These are phyloP conservation scores for Gadus macrocephalus DNA, from an alignment of 2,113 vertebrate species.

Conservation along the genomic window DNA sequence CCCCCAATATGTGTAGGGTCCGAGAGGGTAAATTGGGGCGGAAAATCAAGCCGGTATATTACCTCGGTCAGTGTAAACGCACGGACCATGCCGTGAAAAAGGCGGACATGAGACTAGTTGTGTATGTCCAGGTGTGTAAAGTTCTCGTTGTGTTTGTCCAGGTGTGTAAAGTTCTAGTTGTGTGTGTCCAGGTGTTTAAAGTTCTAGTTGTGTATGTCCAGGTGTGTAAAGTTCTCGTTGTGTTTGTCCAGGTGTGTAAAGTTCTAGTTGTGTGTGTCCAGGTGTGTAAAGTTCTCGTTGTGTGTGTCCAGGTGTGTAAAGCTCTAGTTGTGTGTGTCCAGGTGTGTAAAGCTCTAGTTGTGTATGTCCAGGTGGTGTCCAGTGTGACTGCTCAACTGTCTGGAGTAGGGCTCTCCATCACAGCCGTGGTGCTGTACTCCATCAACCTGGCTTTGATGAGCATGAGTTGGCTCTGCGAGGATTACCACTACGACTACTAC, in stretches of 20 bases:
- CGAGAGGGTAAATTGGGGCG: too few relatives aligned
- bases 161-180: too few relatives aligned
- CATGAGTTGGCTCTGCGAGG: accelerated
- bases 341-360: neutral
- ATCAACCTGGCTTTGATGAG: accelerated
- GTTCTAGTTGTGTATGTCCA: too few relatives aligned
- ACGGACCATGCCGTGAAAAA: neutral
- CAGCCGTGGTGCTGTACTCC: constrained; percentile 50
- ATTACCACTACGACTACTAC: accelerated
- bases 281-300: neutral
- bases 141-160: too few relatives aligned
- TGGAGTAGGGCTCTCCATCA: constrained; percentile 44
- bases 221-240: too few relatives aligned
- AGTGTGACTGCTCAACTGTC: constrained; percentile 44
- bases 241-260: neutral
- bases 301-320: neutral
- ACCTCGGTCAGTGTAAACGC: too few relatives aligned
- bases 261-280: neutral
- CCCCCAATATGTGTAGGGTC: too few relatives aligned
- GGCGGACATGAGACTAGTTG: too few relatives aligned
- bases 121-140: too few relatives aligned
- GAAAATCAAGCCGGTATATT: too few relatives aligned
- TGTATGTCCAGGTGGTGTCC: constrained; percentile 2
- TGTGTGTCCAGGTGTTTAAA: neutral
- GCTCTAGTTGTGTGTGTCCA: neutral